Evolutionary conservation across 2,113 vertebrate species (phyloP), one percentile per base, ranked within the genome.

Genomic region (Zootoca vivipara): DNA sequence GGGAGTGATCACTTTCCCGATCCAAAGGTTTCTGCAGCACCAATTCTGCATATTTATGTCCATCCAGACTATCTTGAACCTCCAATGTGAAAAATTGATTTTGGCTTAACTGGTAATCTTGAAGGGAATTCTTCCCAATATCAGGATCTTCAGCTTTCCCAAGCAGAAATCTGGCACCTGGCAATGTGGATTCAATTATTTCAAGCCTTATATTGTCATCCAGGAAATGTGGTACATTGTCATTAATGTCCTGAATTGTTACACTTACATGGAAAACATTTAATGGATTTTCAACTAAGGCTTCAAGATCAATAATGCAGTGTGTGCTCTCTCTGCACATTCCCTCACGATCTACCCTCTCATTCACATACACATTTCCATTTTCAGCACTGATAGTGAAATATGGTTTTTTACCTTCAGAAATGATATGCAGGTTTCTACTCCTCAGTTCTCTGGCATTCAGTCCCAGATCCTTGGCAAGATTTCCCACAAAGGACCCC

Each of bases 241-340:
- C 95, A 69, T 97, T 98, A 16, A 97, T 93, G 90, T 97, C 96
- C 77, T 95, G 62, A 75, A 97, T 96, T 82, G 97, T 93, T 1
- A 97, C 89, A 80, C 95, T 96, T 40, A 97, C 85, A 38, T 95
- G 90, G 83, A 96, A 95, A 56, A 97, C 35, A 90, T 97, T 96
- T 94, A 98, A 95, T 24, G 96, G 96, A 82, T 97, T 97, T 91
- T 98, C 97, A 52, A 97, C 85, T 69, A 98, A 33, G 7, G 95
- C 88, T 91, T 97, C 94, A 83, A 98, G 93, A 18, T 90, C 77
- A 64, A 97, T 77, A 2, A 94, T 93, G 89, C 97, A 98, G 0
- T 90, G 62, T 74, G 89, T 73, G 86, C 95, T 74, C 93, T 87
- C 42, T 94, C 95, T 80, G 38, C 96, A 97, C 78, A 97, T 85